Percentiles rank a stretch among this genome's conserved stretches.
Conservation (phyloP, 2,797 vertebrate species). For the Ficedula albicollis region DNA sequence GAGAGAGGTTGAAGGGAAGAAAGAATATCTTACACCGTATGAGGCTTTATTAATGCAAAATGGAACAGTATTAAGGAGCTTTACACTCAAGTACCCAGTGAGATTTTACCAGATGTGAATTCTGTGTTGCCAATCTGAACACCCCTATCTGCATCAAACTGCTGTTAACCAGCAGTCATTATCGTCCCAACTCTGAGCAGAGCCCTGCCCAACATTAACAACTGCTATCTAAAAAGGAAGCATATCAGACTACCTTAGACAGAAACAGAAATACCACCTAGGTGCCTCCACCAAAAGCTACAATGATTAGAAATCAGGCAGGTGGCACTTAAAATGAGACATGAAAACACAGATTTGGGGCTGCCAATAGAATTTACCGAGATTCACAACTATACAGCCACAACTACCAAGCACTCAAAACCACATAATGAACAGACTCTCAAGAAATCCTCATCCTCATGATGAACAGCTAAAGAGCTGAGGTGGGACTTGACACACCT, state of each 20-base stretch:
- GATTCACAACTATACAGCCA: not conserved
- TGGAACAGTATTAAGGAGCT: not conserved
- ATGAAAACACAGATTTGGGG: not conserved
- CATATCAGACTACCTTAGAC: not conserved
- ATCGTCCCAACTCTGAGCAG: not conserved
- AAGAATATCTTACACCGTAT: not conserved
- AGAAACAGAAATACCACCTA: not conserved
- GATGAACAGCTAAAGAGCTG: not conserved
- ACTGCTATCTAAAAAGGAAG: not conserved
- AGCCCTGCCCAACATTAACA: not conserved
- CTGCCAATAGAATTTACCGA: not conserved
- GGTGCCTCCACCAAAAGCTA: not conserved
- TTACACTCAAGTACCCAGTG: not conserved
- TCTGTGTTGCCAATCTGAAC: not conserved
- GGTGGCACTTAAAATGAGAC: not conserved
- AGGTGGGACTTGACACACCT: not conserved
- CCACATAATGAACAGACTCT: not conserved
- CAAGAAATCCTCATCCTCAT: not conserved
- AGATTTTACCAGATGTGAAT: not conserved
- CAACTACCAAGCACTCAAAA: not conserved
- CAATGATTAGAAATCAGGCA: not conserved
- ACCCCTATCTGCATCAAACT: not conserved
- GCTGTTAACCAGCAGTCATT: not conserved
- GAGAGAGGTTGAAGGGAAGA: not conserved
- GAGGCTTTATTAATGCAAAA: not conserved